Conservation (phyloP, 2,888 invertebrate genomes). For the Rhimphoctona megacephalus region DNA sequence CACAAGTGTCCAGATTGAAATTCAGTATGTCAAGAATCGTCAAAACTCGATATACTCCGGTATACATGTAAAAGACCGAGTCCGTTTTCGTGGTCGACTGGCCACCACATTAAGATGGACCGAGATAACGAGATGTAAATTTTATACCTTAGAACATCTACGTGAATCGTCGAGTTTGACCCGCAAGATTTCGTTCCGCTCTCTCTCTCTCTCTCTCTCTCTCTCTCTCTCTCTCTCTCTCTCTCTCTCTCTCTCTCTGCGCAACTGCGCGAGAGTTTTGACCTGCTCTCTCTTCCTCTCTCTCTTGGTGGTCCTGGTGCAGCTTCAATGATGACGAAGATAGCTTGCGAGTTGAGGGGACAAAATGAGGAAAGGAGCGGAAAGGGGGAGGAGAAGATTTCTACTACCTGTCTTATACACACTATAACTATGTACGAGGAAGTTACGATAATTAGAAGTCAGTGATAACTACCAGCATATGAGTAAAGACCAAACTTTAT, state of each 20-base stretch:
- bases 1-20: neutral
- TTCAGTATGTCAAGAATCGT: neutral
- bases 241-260: too few species aligned
- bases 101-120: neutral
- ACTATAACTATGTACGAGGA: neutral
- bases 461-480: constrained; percentile 6
- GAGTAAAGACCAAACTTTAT: neutral
- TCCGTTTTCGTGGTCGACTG: neutral
- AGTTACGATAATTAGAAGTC: constrained; percentile 5
- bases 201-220: constrained; percentile 1
- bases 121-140: constrained; percentile 71
- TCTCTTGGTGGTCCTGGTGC: neutral
- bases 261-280: constrained; percentile 1
- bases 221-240: too few species aligned
- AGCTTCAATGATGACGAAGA: constrained; percentile 10
- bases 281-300: neutral
- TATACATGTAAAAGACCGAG: neutral
- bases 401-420: neutral
- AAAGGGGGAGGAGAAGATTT: neutral
- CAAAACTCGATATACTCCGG: neutral
- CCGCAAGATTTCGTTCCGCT: constrained; percentile 56
- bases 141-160: constrained; percentile 61
- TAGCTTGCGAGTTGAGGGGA: neutral
- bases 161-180: constrained; percentile 59
- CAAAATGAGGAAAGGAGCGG: neutral